A percentile compares a stretch with the other conserved stretches of the same genome.
These are phyloP conservation scores for Eutolmus rufibarbis DNA, from an alignment of 2,888 invertebrate genomes.

Conservation along the genomic window DNA sequence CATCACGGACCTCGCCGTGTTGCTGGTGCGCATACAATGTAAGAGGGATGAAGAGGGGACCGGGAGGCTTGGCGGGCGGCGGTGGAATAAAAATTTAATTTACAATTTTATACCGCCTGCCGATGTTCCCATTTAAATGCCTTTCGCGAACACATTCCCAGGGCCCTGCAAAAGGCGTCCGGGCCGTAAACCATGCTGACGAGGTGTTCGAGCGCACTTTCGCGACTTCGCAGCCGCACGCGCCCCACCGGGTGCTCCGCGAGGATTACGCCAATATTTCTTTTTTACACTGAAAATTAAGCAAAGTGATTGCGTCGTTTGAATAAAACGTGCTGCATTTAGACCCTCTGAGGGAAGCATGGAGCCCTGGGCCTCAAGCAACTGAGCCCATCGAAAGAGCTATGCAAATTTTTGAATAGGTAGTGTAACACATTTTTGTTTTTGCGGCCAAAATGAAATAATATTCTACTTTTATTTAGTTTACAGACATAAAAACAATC, in stretches of 20 bases:
- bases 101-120: constrained; percentile 2
- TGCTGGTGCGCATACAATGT: not conserved
- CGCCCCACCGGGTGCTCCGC: not conserved
- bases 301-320: not conserved
- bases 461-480: too few species aligned
- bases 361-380: not conserved
- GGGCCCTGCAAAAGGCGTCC: not conserved
- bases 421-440: too few species aligned
- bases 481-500: too few species aligned
- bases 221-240: not conserved
- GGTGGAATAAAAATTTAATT: constrained; percentile 7
- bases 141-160: not conserved
- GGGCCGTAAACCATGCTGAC: not conserved
- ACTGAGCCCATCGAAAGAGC: not conserved
- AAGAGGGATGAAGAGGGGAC: not conserved
- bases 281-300: constrained; percentile 1
- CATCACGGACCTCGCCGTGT: not conserved
- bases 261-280: not conserved
- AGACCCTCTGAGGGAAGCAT: not conserved
- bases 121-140: not conserved
- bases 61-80: not conserved
- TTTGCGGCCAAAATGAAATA: too few species aligned
- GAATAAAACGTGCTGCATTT: not conserved
- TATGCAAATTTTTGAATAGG: too few species aligned
- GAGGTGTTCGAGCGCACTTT: not conserved